A percentile compares a stretch with the other conserved stretches of the same genome.
phyloP scores from a whole-genome alignment of 2,113 vertebrate species.

The Recurvirostra avosetta region DNA sequence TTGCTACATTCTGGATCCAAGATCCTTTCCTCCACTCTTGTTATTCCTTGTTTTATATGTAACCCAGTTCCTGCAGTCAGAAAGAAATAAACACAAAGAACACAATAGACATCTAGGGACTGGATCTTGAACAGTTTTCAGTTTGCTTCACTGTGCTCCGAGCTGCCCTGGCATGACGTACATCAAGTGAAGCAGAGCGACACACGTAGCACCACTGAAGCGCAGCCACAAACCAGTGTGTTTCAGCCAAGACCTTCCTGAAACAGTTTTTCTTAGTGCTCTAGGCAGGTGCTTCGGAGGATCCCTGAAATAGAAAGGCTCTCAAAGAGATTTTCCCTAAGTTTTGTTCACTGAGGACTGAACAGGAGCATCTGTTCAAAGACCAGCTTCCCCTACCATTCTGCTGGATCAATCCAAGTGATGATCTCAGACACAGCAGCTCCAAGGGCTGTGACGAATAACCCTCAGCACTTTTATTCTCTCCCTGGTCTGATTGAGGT shows the following conservation, averaged over 20 bases:
- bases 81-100: neutral
- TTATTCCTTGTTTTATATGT: neutral
- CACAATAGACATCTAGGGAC: neutral
- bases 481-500: neutral
- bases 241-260: neutral
- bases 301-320: neutral
- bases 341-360: neutral
- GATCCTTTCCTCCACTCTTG: neutral
- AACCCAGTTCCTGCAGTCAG: neutral
- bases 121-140: neutral
- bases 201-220: neutral
- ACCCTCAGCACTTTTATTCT: neutral
- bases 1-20: neutral
- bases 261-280: neutral
- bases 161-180: neutral
- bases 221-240: neutral
- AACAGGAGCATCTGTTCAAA: neutral
- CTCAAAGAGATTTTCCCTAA: neutral
- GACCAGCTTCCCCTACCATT: neutral
- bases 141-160: neutral
- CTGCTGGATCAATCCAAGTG: neutral
- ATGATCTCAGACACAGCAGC: fast-evolving
- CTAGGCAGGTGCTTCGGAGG: neutral
- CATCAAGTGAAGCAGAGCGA: neutral
- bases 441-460: neutral